Conservation (phyloP, 2,888 invertebrate genomes). For the Mylabris sibirica region DNA sequence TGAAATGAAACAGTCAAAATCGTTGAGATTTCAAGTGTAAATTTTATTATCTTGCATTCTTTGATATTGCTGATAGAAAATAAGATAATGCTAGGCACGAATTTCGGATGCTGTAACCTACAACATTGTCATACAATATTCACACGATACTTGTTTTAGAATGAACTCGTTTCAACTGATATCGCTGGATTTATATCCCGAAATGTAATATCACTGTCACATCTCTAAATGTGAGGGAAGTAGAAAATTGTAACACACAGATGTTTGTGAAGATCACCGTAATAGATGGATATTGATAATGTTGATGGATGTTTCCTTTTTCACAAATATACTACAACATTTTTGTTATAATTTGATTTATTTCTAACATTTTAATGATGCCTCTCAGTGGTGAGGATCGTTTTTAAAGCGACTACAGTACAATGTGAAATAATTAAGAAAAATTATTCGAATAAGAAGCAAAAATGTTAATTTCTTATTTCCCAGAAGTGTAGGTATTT, state of each 20-base stretch:
- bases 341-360: neutral
- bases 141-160: neutral
- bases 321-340: too few relatives aligned
- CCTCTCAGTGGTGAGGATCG: too few relatives aligned
- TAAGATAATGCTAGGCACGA: neutral
- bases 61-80: neutral
- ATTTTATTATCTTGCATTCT: neutral
- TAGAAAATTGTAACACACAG: neutral
- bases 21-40: neutral
- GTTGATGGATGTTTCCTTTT: neutral
- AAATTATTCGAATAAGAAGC: too few relatives aligned
- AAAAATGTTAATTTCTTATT: too few relatives aligned
- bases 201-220: neutral
- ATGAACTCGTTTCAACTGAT: neutral
- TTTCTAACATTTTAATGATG: too few relatives aligned
- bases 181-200: neutral
- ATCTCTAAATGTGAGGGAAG: neutral
- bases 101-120: neutral
- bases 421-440: too few relatives aligned
- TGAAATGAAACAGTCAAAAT: constrained; percentile 26
- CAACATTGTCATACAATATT: constrained; percentile 8
- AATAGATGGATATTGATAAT: neutral
- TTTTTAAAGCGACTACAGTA: too few relatives aligned
- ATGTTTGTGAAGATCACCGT: neutral
- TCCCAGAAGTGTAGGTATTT: too few relatives aligned